Conservation (phyloP, 2,113 vertebrate species). For the Bos taurus region DNA sequence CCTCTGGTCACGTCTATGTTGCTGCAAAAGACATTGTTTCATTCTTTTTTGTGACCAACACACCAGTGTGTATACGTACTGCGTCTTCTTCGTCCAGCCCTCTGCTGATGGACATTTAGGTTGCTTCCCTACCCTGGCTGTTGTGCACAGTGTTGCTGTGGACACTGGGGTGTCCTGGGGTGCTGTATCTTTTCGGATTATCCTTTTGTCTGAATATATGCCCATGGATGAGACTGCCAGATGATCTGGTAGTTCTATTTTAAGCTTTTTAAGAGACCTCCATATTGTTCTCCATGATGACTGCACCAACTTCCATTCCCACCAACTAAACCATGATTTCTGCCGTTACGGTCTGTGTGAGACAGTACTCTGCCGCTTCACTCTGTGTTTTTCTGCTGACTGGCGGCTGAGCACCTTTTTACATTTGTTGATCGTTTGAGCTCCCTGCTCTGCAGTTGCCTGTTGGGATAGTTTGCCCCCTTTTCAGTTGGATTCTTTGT, state of each 20-base stretch:
- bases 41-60: neutral
- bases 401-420: neutral
- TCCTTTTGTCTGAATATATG: neutral
- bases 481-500: neutral
- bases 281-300: neutral
- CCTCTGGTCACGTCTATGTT: neutral
- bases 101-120: neutral
- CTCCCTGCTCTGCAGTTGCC: neutral
- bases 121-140: neutral
- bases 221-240: neutral
- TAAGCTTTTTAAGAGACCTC: neutral
- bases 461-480: neutral
- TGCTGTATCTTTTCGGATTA: neutral
- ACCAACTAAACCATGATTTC: neutral
- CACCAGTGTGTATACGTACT: rapidly evolving
- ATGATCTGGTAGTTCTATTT: neutral
- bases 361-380: neutral
- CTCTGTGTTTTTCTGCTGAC: neutral
- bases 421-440: neutral
- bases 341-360: neutral
- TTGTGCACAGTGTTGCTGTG: neutral
- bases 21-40: neutral
- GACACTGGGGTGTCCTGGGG: too few relatives aligned
- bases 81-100: neutral
- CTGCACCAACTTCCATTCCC: neutral